phyloP scores from a whole-genome alignment of 1,140 invertebrate genomes.

The Frieseomelitta varia region DNA sequence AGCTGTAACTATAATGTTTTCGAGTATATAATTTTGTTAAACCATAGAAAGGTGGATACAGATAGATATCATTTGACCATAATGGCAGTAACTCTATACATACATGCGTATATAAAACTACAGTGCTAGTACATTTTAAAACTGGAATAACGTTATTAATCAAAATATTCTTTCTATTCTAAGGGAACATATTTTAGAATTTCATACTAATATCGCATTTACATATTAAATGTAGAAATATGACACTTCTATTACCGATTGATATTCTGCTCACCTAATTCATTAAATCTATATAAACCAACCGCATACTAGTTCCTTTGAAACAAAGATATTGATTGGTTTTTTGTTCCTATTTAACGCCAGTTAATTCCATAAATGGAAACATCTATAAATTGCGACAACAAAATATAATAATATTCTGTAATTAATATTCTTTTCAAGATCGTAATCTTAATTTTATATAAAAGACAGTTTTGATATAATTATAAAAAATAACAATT shows the following conservation, averaged over 20 bases:
- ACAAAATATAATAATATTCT: not conserved
- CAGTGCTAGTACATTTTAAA: not conserved
- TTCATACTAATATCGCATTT: not conserved
- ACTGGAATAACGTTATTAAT: not conserved
- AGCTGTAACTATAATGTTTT: not conserved
- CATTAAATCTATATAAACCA: not conserved
- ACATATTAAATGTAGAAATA: too few species aligned
- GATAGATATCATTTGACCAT: slow-evolving; percentile 16
- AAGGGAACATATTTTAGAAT: not conserved
- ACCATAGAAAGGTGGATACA: slow-evolving; percentile 29
- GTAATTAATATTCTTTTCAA: not conserved
- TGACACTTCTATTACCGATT: not conserved
- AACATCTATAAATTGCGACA: not conserved
- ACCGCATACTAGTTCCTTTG: not conserved
- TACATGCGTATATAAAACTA: not conserved
- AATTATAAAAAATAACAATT: not conserved
- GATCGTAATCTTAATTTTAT: not conserved
- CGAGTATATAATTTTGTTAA: slow-evolving; percentile 16
- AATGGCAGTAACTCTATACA: slow-evolving; percentile 21
- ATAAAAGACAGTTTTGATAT: not conserved
- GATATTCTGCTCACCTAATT: not conserved
- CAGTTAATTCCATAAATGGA: not conserved
- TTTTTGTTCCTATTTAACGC: not conserved
- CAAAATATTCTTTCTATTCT: not conserved
- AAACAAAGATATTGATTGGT: slow-evolving; percentile 15